Evolutionary conservation across 2,113 vertebrate genomes (phyloP).

Genomic region (Scomber colias): DNA sequence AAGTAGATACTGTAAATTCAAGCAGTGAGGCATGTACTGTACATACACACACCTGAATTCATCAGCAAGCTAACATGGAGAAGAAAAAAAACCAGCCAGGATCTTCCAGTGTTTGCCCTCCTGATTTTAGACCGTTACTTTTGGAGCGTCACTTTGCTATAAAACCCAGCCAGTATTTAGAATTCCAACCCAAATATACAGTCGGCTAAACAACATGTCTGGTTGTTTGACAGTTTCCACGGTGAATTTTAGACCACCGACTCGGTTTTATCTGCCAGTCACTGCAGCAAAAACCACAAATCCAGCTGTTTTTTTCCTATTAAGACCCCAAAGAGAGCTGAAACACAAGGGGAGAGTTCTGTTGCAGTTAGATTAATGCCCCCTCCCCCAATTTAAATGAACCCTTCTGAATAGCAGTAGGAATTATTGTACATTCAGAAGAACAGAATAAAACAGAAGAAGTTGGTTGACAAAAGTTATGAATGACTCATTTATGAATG

Average conservation of each 20-base stretch:
- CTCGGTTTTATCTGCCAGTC: slow-evolving; percentile 60
- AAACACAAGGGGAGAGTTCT: not conserved
- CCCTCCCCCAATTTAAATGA: no score
- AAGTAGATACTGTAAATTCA: slow-evolving; percentile 21
- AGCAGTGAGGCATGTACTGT: not conserved
- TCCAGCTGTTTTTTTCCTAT: slow-evolving; percentile 61
- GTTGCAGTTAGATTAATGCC: no score
- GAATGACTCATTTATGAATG: no score
- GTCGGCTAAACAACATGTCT: slow-evolving; percentile 49
- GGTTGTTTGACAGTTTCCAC: slow-evolving; percentile 69
- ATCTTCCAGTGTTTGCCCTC: slow-evolving; percentile 45
- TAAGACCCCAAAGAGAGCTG: slow-evolving; percentile 32
- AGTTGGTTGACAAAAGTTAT: no score
- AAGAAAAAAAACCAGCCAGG: not conserved
- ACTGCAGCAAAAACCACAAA: slow-evolving; percentile 22
- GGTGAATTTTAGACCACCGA: slow-evolving; percentile 45
- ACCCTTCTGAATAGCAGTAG: no score
- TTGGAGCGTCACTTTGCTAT: slow-evolving; percentile 3
- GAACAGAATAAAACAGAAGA: no score
- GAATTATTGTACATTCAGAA: no score
- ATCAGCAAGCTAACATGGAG: slow-evolving; percentile 5
- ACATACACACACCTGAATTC: slow-evolving; percentile 4
- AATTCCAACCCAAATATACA: slow-evolving; percentile 62
- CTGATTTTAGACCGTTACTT: slow-evolving; percentile 42
- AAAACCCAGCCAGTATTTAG: slow-evolving; percentile 41